Conservation (phyloP, 2,113 vertebrate species). For the Carollia perspicillata region DNA sequence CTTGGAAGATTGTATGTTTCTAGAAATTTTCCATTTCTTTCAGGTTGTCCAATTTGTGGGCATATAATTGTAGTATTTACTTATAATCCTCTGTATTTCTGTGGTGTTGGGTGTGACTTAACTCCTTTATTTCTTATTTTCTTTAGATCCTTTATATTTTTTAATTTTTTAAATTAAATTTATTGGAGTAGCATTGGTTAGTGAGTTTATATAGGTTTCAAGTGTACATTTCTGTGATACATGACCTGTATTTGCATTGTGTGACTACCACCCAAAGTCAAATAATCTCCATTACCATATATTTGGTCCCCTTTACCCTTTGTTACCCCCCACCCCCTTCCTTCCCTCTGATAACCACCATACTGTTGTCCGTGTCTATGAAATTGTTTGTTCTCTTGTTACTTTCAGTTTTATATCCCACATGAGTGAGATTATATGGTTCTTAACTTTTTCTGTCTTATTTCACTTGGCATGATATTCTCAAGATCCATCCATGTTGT, state of each 20-base stretch:
- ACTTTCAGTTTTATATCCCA: background rate
- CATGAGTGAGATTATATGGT: background rate
- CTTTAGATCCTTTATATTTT: background rate
- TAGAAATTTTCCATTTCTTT: background rate
- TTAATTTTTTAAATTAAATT: background rate
- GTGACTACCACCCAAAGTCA: background rate
- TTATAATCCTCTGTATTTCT: background rate
- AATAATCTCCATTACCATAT: background rate
- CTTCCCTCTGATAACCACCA: background rate
- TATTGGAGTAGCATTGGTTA: background rate
- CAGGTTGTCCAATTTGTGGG: background rate
- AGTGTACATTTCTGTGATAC: background rate
- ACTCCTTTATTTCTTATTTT: background rate
- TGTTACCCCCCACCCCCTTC: background rate
- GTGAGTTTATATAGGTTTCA: background rate
- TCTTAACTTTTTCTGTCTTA: background rate
- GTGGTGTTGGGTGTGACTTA: background rate
- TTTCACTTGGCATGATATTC: background rate
- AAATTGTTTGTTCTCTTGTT: background rate
- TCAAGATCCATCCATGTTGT: background rate
- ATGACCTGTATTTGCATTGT: background rate
- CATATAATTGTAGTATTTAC: background rate
- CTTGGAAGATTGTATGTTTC: background rate
- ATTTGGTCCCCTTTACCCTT: background rate
- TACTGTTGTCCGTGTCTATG: background rate